Percentiles rank a stretch among this genome's conserved stretches.
Evolutionary conservation across 2,797 vertebrate genomes (phyloP).

Genomic region (Acanthurus lineatus): DNA sequence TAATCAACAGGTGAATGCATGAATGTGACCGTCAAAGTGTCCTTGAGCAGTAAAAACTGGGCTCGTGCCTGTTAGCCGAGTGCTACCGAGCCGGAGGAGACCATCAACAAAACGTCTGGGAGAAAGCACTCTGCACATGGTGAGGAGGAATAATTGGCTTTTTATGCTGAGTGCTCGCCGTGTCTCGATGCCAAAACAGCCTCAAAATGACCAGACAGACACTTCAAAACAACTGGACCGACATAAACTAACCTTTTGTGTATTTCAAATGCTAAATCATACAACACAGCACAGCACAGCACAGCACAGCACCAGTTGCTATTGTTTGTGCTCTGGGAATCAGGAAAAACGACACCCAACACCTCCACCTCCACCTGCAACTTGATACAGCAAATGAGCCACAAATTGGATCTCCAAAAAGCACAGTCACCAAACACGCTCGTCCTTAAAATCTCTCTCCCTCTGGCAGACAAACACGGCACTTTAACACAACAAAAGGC

Average conservation of each 20-base stretch:
- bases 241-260: not conserved
- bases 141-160: not conserved
- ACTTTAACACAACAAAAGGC: not conserved
- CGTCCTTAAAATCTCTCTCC: not conserved
- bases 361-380: not conserved
- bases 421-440: not conserved
- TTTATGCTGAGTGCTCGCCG: not conserved
- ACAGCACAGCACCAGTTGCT: not conserved
- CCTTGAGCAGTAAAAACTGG: constrained; percentile 17
- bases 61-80: not conserved
- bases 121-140: not conserved
- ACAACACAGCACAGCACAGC: too few species aligned
- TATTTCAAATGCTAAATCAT: not conserved
- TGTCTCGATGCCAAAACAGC: not conserved
- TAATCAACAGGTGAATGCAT: constrained; percentile 27
- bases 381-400: not conserved
- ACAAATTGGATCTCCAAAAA: not conserved
- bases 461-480: not conserved
- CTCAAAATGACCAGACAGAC: not conserved
- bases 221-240: not conserved
- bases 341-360: not conserved
- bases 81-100: not conserved
- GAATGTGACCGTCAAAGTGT: constrained; percentile 2
- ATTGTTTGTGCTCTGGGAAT: not conserved
- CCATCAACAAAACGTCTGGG: not conserved